Conservation (phyloP, 2,888 invertebrate species). For the Euplagia quadripunctaria region DNA sequence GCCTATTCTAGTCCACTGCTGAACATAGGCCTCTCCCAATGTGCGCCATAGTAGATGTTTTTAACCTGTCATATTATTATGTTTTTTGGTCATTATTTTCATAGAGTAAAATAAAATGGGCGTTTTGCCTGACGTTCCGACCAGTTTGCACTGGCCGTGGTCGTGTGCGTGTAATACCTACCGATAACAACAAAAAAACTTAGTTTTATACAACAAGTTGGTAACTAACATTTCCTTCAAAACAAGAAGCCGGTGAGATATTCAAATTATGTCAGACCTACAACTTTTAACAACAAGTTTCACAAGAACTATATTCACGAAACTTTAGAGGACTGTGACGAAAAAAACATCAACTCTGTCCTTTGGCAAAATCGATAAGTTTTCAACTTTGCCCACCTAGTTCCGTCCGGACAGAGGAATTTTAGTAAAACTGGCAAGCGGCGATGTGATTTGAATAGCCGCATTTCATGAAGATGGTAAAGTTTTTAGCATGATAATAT, state of each 20-base stretch:
- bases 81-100: no score
- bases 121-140: no score
- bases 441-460: constrained; percentile 45
- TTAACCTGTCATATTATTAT: no score
- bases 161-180: no score
- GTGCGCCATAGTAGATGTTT: no score
- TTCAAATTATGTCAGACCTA: constrained; percentile 6
- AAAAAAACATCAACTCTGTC: constrained; percentile 17
- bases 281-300: constrained; percentile 2
- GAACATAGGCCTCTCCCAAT: no score
- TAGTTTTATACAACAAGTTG: neutral
- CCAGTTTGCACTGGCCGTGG: no score
- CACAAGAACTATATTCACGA: constrained; percentile 8
- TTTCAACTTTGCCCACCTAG: constrained; percentile 55
- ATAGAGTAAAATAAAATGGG: no score
- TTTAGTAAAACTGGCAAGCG: constrained; percentile 47
- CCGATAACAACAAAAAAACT: no score
- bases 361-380: constrained; percentile 58
- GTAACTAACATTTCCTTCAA: neutral
- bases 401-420: constrained; percentile 46
- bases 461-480: constrained; percentile 25
- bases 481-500: neutral
- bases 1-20: no score
- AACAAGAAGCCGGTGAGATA: neutral
- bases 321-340: constrained; percentile 6